A percentile compares a stretch with the other conserved stretches of the same genome.
Conservation (phyloP, 1,140 invertebrate genomes). For the Aleiodes sp. region DNA sequence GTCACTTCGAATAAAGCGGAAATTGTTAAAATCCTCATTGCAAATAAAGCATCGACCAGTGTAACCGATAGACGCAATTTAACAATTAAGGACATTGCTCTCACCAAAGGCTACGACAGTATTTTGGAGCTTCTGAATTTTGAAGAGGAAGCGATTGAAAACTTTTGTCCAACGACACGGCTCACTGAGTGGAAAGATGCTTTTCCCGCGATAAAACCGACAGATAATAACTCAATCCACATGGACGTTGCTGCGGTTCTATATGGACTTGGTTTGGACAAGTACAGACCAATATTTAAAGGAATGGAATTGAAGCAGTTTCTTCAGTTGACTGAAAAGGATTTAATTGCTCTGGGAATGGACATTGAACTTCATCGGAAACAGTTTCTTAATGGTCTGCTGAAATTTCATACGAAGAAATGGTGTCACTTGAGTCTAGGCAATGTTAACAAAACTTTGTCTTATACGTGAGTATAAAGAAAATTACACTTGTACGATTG, state of each 20-base stretch:
- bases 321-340: slow-evolving; percentile 65
- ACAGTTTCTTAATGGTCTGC: slow-evolving; percentile 60
- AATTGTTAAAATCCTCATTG: slow-evolving; percentile 64
- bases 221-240: slow-evolving; percentile 41
- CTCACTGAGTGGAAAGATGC: slow-evolving; percentile 50
- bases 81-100: slow-evolving; percentile 62
- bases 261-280: slow-evolving; percentile 68
- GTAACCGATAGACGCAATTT: slow-evolving; percentile 59
- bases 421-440: slow-evolving; percentile 63
- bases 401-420: slow-evolving; percentile 65
- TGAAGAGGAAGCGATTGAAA: slow-evolving; percentile 26
- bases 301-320: slow-evolving; percentile 67
- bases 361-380: slow-evolving; percentile 67
- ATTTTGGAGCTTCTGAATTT: slow-evolving; percentile 10
- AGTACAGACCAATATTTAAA: slow-evolving; percentile 56
- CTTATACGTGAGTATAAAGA: slow-evolving; percentile 41
- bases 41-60: slow-evolving; percentile 59
- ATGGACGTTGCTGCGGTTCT: slow-evolving; percentile 57
- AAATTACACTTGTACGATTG: too few relatives aligned
- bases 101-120: slow-evolving; percentile 59
- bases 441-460: slow-evolving; percentile 35
- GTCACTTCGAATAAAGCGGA: slow-evolving; percentile 63
- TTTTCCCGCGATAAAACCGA: slow-evolving; percentile 44
- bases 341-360: slow-evolving; percentile 65
- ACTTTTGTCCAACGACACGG: slow-evolving; percentile 29